These are phyloP conservation scores for Piprites chloris DNA, from an alignment of 2,113 vertebrate species.

Conservation along the genomic window DNA sequence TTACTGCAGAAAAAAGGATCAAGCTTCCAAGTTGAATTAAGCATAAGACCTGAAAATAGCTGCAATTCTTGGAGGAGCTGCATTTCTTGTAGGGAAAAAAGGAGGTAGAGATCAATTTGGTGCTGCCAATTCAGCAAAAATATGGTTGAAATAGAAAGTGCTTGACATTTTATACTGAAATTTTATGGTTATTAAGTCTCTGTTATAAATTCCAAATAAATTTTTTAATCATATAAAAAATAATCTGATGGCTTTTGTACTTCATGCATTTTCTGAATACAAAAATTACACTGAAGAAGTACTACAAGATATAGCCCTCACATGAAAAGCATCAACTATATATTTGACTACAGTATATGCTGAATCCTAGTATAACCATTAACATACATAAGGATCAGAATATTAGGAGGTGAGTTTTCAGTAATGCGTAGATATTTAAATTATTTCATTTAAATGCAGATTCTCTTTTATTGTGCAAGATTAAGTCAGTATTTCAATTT, in stretches of 20 bases:
- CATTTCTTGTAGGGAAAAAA: not conserved
- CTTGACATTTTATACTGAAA: not conserved
- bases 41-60: not conserved
- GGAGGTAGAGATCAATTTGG: not conserved
- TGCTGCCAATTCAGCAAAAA: not conserved
- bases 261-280: not conserved
- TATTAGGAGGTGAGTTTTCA: not conserved
- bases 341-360: not conserved
- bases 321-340: not conserved
- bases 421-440: not conserved
- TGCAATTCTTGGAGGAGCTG: not conserved
- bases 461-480: not conserved
- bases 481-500: not conserved
- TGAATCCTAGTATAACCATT: not conserved
- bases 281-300: not conserved
- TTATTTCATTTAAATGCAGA: not conserved
- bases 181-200: not conserved
- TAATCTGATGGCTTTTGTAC: not conserved
- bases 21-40: not conserved
- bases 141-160: not conserved
- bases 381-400: not conserved
- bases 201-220: constrained; percentile 23
- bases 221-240: not conserved
- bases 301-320: not conserved
- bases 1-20: not conserved